phyloP scores from a whole-genome alignment of 2,888 invertebrate genomes.

The Zeuzera pyrina region DNA sequence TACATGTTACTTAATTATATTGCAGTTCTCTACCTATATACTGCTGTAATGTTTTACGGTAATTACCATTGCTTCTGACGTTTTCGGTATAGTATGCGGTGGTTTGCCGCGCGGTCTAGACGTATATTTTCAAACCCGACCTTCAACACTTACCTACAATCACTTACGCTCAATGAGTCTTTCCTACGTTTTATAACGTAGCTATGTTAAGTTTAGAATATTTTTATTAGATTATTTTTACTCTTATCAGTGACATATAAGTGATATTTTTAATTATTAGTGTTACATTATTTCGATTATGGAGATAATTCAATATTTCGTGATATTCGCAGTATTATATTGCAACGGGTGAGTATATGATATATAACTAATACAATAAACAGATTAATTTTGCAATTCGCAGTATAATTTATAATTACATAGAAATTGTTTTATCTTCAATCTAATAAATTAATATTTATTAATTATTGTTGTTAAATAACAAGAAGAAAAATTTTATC shows the following conservation, averaged over 20 bases:
- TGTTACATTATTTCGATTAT: slow-evolving; percentile 13
- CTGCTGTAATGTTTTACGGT: too few relatives aligned
- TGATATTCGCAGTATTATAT: slow-evolving; percentile 23
- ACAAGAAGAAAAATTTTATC: too few relatives aligned
- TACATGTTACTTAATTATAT: too few relatives aligned
- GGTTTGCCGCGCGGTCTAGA: slow-evolving; percentile 27
- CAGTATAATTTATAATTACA: too few relatives aligned
- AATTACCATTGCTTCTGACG: slow-evolving; percentile 5
- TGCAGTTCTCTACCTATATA: too few relatives aligned
- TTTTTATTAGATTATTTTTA: slow-evolving; percentile 12
- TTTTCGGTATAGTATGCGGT: slow-evolving; percentile 27
- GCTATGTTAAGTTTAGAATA: slow-evolving; percentile 26
- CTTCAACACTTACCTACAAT: slow-evolving; percentile 15
- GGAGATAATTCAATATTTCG: slow-evolving; percentile 20
- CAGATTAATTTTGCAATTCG: too few relatives aligned
- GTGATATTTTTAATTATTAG: slow-evolving; percentile 27
- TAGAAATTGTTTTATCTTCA: too few relatives aligned
- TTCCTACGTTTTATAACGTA: slow-evolving; percentile 18
- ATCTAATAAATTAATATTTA: too few relatives aligned
- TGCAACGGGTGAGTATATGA: slow-evolving; percentile 34
- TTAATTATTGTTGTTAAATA: too few relatives aligned
- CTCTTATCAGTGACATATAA: slow-evolving; percentile 18
- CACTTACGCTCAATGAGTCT: slow-evolving; percentile 20
- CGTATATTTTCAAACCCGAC: slow-evolving; percentile 21
- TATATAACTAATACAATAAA: too few relatives aligned